Base-by-base conservation (phyloP, 2,888 invertebrate genomes). In the Dicyrtomina minuta region DNA sequence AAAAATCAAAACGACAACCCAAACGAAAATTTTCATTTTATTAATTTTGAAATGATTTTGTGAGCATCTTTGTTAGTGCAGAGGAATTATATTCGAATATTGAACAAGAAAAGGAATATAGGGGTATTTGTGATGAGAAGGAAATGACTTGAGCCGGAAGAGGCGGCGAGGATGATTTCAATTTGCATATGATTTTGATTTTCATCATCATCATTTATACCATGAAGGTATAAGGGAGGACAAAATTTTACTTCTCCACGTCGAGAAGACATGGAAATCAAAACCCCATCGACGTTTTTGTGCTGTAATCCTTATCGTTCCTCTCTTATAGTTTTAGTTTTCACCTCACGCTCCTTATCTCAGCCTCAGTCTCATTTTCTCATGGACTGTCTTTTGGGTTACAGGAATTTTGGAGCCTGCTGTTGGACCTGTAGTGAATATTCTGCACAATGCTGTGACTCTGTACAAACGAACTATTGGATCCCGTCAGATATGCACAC, bases 401-500 rank as follows among this genome's bases (percentile, higher is more conserved):
- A 43, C 65, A 78, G 78, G 71, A 49, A 75, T 77, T 67, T 67
- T 78, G 66, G 78, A 76, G 66, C 78, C 78, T 46, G 78, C 77
- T 56, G 78, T 78, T 53, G 78, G 78, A 56, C 72, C 78, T 15
- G 74, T 78, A 27, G 78, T 78, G 24, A 78, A 78, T 71, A 78
- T 78, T 70, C 70, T 78, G 26, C 78, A 78, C 70, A 78, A 78
- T 64, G 78, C 78, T 59, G 78, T 78, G 74, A 87, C 87, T 6
- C 83, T 86, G 81, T 86, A 87, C 79, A 86, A 87, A 79, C 81
- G 87, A 69, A 86, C 86, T 60, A 85, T 86, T 55, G 87, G 85
- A 59, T 83, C 85, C 61, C 83, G 86, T 69, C 85, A 85, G 77
- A 84, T 85, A 77, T 88, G 87, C 80, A 85, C 86, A 66, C 87